A percentile compares a stretch with the other conserved stretches of the same genome.
Evolutionary conservation across 2,113 vertebrate genomes (phyloP).

Genomic region (Syngnathoides biaculeatus): DNA sequence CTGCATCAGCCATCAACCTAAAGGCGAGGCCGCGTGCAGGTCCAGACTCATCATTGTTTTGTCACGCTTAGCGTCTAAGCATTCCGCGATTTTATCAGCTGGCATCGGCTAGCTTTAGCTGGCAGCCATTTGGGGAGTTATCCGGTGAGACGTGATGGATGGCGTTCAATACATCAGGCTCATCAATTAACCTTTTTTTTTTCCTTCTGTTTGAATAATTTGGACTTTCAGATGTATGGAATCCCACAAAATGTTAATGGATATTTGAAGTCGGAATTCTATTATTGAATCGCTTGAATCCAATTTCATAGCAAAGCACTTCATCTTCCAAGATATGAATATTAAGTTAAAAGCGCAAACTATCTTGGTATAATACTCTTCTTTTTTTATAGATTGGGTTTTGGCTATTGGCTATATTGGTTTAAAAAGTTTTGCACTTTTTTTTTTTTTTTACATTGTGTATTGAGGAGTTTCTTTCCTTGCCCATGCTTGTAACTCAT

Average conservation of each 20-base stretch:
- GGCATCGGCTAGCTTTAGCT: slow-evolving; percentile 39
- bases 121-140: slow-evolving; percentile 46
- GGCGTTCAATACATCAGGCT: slow-evolving; percentile 17
- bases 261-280: slow-evolving; percentile 53
- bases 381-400: background rate
- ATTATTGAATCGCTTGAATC: slow-evolving; percentile 54
- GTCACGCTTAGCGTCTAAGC: slow-evolving; percentile 61
- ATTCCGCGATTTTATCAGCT: slow-evolving; percentile 65
- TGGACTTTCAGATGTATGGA: slow-evolving; percentile 1
- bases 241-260: slow-evolving; percentile 38
- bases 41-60: slow-evolving; percentile 55
- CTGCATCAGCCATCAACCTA: slow-evolving; percentile 18
- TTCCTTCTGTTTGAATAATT: too few relatives aligned
- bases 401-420: background rate
- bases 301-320: slow-evolving; percentile 57
- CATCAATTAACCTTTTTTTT: background rate
- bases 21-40: slow-evolving; percentile 40
- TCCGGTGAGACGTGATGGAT: too few relatives aligned
- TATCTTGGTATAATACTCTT: slow-evolving; percentile 36
- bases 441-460: too few relatives aligned
- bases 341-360: slow-evolving; percentile 59
- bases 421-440: too few relatives aligned
- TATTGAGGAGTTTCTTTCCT: too few relatives aligned
- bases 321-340: slow-evolving; percentile 60
- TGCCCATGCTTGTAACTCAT: too few relatives aligned